phyloP scores from a whole-genome alignment of 2,888 invertebrate genomes.

The Marronus borbonicus region DNA sequence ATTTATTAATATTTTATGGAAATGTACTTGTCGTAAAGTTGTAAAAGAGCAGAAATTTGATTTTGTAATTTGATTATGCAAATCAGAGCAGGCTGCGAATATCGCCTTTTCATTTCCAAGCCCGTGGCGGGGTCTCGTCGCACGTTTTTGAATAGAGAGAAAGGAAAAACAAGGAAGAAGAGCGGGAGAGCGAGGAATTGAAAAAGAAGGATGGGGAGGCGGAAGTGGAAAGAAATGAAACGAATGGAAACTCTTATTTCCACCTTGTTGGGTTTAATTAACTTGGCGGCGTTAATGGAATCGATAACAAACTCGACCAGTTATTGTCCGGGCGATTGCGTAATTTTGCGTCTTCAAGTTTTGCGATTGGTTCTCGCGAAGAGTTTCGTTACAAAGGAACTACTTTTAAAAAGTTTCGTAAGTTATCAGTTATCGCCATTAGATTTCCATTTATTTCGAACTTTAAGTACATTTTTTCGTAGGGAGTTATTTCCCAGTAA shows the following conservation, averaged over 20 bases:
- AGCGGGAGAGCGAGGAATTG: too few species aligned
- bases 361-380: neutral
- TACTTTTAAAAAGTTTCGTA: neutral
- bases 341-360: slow-evolving; percentile 23
- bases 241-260: slow-evolving; percentile 47
- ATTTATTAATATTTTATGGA: slow-evolving; percentile 49
- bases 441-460: too few species aligned
- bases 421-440: neutral
- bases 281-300: slow-evolving; percentile 27
- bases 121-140: neutral
- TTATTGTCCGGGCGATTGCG: slow-evolving; percentile 45
- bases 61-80: slow-evolving; percentile 50
- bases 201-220: neutral
- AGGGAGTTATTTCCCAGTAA: too few species aligned
- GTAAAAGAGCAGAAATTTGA: slow-evolving; percentile 50
- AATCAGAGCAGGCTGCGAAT: slow-evolving; percentile 48
- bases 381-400: neutral
- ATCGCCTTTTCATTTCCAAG: slow-evolving; percentile 22
- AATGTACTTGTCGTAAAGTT: slow-evolving; percentile 33
- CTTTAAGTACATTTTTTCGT: too few species aligned
- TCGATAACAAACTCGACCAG: slow-evolving; percentile 43
- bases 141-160: neutral
- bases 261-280: slow-evolving; percentile 46
- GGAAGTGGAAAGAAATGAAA: slow-evolving; percentile 34
- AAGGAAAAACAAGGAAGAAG: neutral